Percentiles rank a stretch among this genome's conserved stretches.
phyloP scores from a whole-genome alignment of 1,140 invertebrate species.

The Neodiprion fabricii region DNA sequence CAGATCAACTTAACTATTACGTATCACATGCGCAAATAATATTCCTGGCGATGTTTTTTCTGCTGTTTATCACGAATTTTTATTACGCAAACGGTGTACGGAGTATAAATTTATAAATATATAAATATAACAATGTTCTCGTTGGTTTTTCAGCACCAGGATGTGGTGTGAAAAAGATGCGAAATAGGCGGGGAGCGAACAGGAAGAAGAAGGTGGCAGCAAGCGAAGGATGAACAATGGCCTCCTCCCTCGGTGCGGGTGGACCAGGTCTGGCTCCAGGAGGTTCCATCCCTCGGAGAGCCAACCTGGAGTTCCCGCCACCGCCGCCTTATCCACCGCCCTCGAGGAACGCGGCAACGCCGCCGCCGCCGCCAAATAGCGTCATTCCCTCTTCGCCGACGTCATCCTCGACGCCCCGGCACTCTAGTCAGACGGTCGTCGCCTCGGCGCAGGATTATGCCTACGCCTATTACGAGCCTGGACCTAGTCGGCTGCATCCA shows the following conservation, averaged over 20 bases:
- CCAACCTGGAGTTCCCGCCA: constrained; percentile 63
- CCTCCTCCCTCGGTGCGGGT: constrained; percentile 43
- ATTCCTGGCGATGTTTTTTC: too few relatives aligned
- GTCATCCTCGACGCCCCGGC: neutral
- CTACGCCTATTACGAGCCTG: constrained; percentile 79
- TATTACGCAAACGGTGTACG: too few relatives aligned
- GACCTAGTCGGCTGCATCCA: constrained; percentile 58
- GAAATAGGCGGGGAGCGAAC: neutral
- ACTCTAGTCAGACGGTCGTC: neutral
- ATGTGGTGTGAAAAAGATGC: too few relatives aligned
- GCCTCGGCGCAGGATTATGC: constrained; percentile 68
- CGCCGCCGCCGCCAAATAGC: neutral
- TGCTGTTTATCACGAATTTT: too few relatives aligned
- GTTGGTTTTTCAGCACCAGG: too few relatives aligned
- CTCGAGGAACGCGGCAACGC: constrained; percentile 43
- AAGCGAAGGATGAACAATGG: constrained; percentile 47
- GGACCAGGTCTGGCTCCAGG: constrained; percentile 42
- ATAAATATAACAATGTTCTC: too few relatives aligned
- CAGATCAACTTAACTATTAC: too few relatives aligned
- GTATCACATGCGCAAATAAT: too few relatives aligned
- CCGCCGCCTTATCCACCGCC: constrained; percentile 64
- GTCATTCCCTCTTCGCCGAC: neutral
- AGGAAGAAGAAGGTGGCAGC: constrained; percentile 6
- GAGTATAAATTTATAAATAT: too few relatives aligned
- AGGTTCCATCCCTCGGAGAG: constrained; percentile 46